Evolutionary conservation across 2,888 invertebrate genomes (phyloP), one percentile per base, ranked within the genome.

Genomic region (Hydroisotoma schaefferi): DNA sequence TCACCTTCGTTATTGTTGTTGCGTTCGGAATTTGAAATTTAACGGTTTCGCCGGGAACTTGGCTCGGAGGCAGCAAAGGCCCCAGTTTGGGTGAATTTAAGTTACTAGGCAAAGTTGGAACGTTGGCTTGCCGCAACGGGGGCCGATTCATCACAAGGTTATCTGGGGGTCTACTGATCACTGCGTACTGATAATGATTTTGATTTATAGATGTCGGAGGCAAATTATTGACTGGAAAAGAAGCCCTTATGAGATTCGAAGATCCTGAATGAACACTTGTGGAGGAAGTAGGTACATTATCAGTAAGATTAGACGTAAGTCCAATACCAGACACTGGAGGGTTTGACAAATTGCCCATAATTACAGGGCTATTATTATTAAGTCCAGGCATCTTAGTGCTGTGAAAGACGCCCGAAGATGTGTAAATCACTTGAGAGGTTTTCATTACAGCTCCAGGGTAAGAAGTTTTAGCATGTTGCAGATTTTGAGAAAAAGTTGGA

Each of bases 1-100:
- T 67, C 4, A 72, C 65, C 57, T 73, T 73, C 0, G 71, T 73
- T 20, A 73, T 69, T 8, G 72, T 73, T 10, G 72, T 73, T 5
- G 72, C 68, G 63, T 63, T 67, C 8, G 72, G 72, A 23, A 70
- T 60, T 60, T 69, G 72, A 28, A 57, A 74, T 68, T 56, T 70
- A 58, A 46, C 70, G 20, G 57, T 38, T 49, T 59, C 63, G 8
- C 60, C 48, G 37, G 62, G 62, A 23, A 63, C 64, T 29, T 52
- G 33, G 28, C 28, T 6, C 18, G 43, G 33, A 33, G 8, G 61
- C 56, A 18, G 49, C 56, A 6, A 53, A 55, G 44, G 57, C n/a
- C n/a, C n/a, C n/a, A n/a, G n/a, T 57, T 33, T 33, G 33, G 33
- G 8, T 8, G 33, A 8, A 33, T 33, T 33, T 10, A 33, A 15